Evolutionary conservation across 2,797 vertebrate genomes (phyloP).

Genomic region (Liasis olivaceus): DNA sequence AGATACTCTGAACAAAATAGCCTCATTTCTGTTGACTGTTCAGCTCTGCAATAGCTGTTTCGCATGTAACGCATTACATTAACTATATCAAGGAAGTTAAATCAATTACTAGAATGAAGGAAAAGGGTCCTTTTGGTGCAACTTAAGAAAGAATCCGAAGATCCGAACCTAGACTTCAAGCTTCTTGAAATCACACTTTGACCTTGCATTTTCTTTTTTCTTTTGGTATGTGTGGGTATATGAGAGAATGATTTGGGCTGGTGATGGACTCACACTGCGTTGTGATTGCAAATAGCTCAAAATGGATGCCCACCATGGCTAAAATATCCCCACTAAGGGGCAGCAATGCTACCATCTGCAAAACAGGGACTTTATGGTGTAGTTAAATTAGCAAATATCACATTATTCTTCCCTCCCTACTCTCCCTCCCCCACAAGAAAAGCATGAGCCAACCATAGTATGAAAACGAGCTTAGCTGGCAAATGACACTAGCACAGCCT

Average conservation of each 20-base stretch:
- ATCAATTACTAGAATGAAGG: background rate
- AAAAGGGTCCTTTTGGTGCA: background rate
- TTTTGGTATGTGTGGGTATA: background rate
- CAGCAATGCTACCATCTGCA: background rate
- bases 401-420: background rate
- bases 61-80: background rate
- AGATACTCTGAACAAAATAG: slow-evolving; percentile 13
- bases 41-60: slow-evolving; percentile 13
- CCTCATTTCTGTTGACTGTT: slow-evolving; percentile 19
- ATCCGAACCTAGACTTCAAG: background rate
- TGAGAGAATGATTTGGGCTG: background rate
- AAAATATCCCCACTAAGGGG: background rate
- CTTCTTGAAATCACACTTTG: background rate
- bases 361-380: background rate
- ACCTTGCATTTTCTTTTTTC: background rate
- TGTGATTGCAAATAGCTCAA: background rate
- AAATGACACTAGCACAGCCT: background rate
- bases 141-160: background rate
- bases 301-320: background rate
- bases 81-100: background rate
- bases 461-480: background rate
- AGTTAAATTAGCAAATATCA: background rate
- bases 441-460: background rate
- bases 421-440: background rate
- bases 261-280: background rate